Percentiles rank a stretch among this genome's conserved stretches.
Evolutionary conservation across 2,113 vertebrate species (phyloP).

Genomic region (Poeciliopsis retropinna): DNA sequence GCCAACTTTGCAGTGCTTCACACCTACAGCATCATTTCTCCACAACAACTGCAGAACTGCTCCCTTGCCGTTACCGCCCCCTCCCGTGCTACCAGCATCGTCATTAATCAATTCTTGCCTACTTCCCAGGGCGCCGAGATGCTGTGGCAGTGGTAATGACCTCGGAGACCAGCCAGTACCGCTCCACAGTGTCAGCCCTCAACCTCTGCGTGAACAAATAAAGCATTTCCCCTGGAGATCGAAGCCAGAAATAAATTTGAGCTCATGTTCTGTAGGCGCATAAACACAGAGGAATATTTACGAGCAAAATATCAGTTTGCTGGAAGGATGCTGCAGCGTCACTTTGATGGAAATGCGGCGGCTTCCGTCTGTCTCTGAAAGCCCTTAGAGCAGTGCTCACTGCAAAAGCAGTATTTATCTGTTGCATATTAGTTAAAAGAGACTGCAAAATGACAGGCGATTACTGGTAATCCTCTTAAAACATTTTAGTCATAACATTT

Average conservation of each 20-base stretch:
- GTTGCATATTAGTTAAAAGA: slow-evolving; percentile 59
- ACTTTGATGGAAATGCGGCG: slow-evolving; percentile 30
- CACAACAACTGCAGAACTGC: slow-evolving; percentile 35
- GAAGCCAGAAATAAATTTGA: slow-evolving; percentile 5
- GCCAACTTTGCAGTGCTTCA: no score
- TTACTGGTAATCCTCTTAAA: slow-evolving; percentile 67
- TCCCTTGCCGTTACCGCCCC: slow-evolving; percentile 25
- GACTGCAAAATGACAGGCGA: slow-evolving; percentile 27
- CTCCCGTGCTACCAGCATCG: slow-evolving; percentile 38
- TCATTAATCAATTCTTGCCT: slow-evolving; percentile 75
- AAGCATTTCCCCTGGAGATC: slow-evolving; percentile 28
- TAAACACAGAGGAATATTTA: slow-evolving; percentile 16
- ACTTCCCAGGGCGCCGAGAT: slow-evolving; percentile 57
- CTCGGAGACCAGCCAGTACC: slow-evolving; percentile 62
- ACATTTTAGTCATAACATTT: slow-evolving; percentile 60
- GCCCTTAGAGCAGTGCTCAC: slow-evolving; percentile 22
- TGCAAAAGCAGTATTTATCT: slow-evolving; percentile 42
- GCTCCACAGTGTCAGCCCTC: slow-evolving; percentile 63
- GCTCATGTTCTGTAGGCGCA: neutral
- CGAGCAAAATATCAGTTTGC: neutral
- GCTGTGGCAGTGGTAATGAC: slow-evolving; percentile 71
- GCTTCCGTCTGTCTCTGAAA: slow-evolving; percentile 33
- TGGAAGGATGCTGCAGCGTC: slow-evolving; percentile 17
- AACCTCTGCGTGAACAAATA: slow-evolving; percentile 50
- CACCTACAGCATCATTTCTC: slow-evolving; percentile 7